phyloP scores from a whole-genome alignment of 2,113 vertebrate species.

The Saiga tatarica region DNA sequence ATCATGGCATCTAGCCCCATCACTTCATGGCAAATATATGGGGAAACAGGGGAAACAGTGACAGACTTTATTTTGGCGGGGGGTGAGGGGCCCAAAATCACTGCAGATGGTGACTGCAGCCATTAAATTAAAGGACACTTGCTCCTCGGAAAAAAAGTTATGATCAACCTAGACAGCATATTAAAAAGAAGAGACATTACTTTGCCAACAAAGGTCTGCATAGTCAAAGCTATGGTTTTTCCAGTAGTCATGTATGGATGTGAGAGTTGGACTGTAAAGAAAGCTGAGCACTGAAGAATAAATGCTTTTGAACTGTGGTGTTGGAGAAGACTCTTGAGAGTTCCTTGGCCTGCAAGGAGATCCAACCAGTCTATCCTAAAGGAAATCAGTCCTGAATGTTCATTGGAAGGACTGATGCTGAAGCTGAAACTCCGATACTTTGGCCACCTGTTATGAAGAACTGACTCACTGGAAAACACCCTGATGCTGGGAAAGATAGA shows the following conservation, averaged over 20 bases:
- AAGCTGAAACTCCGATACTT: background rate
- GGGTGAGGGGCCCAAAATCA: background rate
- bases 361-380: background rate
- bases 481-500: background rate
- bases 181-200: background rate
- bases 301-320: background rate
- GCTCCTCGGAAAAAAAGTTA: background rate
- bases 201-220: accelerated
- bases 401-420: background rate
- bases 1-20: background rate
- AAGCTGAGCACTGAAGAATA: background rate
- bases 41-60: background rate
- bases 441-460: background rate
- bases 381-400: background rate
- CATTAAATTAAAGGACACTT: background rate
- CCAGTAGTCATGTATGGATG: background rate
- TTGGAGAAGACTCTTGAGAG: background rate
- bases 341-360: background rate
- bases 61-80: accelerated
- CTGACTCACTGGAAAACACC: background rate
- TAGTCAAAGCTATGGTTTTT: background rate
- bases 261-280: background rate
- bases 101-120: background rate
- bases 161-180: background rate
- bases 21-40: background rate